phyloP scores from a whole-genome alignment of 2,113 vertebrate genomes.

The Nematolebias whitei region DNA sequence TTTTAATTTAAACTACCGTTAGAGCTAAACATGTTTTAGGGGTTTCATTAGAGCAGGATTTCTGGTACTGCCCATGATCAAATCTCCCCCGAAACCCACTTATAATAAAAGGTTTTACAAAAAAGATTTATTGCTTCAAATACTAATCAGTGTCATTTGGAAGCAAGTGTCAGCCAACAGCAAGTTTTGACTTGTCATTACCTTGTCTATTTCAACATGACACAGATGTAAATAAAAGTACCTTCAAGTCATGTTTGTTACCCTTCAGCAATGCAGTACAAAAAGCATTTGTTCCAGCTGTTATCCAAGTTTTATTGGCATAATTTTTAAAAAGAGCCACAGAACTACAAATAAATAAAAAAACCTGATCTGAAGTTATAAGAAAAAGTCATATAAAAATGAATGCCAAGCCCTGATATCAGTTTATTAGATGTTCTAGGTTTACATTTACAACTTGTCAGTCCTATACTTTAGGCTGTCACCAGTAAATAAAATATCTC shows the following conservation, averaged over 20 bases:
- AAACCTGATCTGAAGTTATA: too few relatives aligned
- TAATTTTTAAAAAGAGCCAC: too few relatives aligned
- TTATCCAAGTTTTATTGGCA: too few relatives aligned
- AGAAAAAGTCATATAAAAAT: too few relatives aligned
- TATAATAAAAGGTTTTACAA: not conserved
- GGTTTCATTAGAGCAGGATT: not conserved
- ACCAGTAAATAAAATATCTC: not conserved
- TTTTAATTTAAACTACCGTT: not conserved
- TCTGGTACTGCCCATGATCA: not conserved
- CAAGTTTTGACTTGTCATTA: too few relatives aligned
- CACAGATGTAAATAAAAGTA: not conserved
- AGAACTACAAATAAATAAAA: too few relatives aligned
- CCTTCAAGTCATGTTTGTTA: too few relatives aligned
- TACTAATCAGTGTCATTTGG: not conserved
- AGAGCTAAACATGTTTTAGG: not conserved
- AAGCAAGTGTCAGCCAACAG: not conserved
- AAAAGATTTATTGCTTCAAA: not conserved
- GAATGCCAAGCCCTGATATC: too few relatives aligned
- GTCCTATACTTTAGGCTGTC: conserved; percentile 3
- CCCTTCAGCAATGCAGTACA: too few relatives aligned
- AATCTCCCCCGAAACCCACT: not conserved
- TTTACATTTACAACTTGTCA: not conserved
- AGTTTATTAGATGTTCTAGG: too few relatives aligned
- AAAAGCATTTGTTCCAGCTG: too few relatives aligned
- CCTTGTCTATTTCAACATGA: not conserved